Evolutionary conservation across 2,888 invertebrate species (phyloP).

Genomic region (Diarsia rubi): DNA sequence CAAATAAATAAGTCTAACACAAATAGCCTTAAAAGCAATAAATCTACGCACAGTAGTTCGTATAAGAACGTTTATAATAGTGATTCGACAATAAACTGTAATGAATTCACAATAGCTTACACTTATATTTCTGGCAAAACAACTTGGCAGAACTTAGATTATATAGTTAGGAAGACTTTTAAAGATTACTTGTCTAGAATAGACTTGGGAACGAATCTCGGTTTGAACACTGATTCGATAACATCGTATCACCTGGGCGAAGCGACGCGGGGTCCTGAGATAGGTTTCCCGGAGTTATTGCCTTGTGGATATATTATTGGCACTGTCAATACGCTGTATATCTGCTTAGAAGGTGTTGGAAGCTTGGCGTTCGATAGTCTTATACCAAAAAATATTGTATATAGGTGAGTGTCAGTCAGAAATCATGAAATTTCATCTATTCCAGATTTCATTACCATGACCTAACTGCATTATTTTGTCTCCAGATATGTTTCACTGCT

Average conservation of each 20-base stretch:
- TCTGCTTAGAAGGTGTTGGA: constrained; percentile 96
- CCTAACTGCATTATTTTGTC: background rate
- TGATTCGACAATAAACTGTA: constrained; percentile 91
- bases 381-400: constrained; percentile 98
- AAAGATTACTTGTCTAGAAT: constrained; percentile 98
- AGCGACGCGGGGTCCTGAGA: constrained; percentile 94
- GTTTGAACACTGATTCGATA: constrained; percentile 96
- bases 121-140: constrained; percentile 98
- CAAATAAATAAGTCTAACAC: constrained; percentile 89
- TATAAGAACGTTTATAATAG: constrained; percentile 89
- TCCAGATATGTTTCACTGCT: constrained; percentile 95
- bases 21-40: constrained; percentile 90
- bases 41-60: constrained; percentile 89
- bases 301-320: constrained; percentile 98
- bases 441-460: background rate
- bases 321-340: constrained; percentile 95
- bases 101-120: constrained; percentile 96
- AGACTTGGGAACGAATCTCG: constrained; percentile 97
- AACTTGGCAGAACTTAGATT: constrained; percentile 98
- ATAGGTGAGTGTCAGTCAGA: constrained; percentile 91
- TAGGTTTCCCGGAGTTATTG: constrained; percentile 96
- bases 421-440: background rate
- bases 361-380: constrained; percentile 98
- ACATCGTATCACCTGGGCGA: constrained; percentile 98
- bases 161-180: constrained; percentile 97